Percentiles rank a stretch among this genome's conserved stretches.
phyloP scores from a whole-genome alignment of 2,888 invertebrate species.

The Acronicta aceris region DNA sequence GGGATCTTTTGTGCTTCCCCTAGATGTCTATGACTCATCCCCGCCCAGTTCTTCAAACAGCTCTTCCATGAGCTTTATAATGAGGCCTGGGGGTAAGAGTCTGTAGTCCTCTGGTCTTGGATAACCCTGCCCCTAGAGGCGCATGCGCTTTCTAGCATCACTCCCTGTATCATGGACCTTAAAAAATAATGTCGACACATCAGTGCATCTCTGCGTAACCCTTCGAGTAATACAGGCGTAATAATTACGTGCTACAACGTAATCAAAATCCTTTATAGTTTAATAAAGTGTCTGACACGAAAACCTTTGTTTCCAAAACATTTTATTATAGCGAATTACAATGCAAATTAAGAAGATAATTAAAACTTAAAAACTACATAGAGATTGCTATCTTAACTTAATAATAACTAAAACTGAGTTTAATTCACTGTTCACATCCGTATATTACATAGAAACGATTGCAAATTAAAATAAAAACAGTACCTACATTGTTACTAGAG shows the following conservation, averaged over 20 bases:
- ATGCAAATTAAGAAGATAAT: slow-evolving; percentile 30
- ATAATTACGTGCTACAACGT: background rate
- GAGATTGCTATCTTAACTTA: slow-evolving; percentile 48
- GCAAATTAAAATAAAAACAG: slow-evolving; percentile 1
- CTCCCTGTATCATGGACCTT: too few species aligned
- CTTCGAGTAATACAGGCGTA: too few species aligned
- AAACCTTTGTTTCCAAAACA: slow-evolving; percentile 14
- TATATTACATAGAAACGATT: slow-evolving; percentile 17
- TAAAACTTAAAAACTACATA: slow-evolving; percentile 31
- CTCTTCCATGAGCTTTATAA: too few species aligned
- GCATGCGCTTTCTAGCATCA: too few species aligned
- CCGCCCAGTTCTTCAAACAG: too few species aligned
- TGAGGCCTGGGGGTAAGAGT: too few species aligned
- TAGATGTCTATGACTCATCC: too few species aligned
- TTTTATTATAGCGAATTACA: slow-evolving; percentile 10
- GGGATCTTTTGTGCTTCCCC: too few species aligned
- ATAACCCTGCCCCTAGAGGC: too few species aligned
- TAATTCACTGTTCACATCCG: slow-evolving; percentile 20
- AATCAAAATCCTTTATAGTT: background rate
- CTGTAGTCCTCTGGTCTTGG: too few species aligned
- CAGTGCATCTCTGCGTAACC: too few species aligned
- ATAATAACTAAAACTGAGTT: slow-evolving; percentile 19
- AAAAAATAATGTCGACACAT: too few species aligned
- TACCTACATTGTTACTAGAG: background rate
- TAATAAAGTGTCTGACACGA: slow-evolving; percentile 5